Evolutionary conservation across 1,140 invertebrate genomes (phyloP).

Genomic region (Conopomorpha cramerella): DNA sequence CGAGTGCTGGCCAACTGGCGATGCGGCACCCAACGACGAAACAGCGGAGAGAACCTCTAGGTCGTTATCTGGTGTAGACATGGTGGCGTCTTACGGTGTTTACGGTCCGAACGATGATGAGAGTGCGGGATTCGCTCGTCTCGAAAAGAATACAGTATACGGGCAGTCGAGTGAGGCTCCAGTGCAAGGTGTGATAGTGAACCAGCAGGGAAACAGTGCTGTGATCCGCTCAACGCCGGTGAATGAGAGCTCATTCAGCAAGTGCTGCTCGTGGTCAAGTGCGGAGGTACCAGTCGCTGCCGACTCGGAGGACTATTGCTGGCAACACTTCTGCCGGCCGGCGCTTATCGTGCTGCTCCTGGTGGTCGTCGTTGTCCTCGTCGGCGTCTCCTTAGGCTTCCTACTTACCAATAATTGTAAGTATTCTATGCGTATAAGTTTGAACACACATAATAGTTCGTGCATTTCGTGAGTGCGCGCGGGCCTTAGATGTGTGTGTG

Average conservation of each 20-base stretch:
- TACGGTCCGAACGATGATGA: conserved; percentile 16
- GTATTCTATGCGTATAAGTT: no score
- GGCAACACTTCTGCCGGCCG: not conserved
- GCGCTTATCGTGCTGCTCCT: not conserved
- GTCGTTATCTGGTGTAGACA: conserved; percentile 14
- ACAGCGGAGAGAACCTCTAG: conserved; percentile 5
- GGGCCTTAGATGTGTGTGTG: no score
- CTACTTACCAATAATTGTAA: conserved; percentile 1
- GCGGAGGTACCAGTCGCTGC: not conserved
- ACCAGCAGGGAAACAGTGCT: conserved; percentile 14
- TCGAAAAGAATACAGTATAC: conserved; percentile 11
- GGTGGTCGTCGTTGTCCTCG: not conserved
- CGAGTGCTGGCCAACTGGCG: conserved; percentile 15
- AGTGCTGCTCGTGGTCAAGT: not conserved
- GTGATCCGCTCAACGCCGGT: conserved; percentile 11
- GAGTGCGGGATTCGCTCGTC: conserved; percentile 12
- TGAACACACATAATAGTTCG: no score
- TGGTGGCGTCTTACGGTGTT: conserved; percentile 17
- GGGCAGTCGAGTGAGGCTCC: conserved; percentile 5
- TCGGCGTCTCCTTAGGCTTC: not conserved
- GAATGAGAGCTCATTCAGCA: no score
- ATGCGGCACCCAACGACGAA: conserved; percentile 4
- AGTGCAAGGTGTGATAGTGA: conserved; percentile 13
- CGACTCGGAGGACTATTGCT: conserved; percentile 3
- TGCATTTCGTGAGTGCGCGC: no score